Base-by-base conservation (phyloP, 2,888 invertebrate genomes). In the Taenaris catops region DNA sequence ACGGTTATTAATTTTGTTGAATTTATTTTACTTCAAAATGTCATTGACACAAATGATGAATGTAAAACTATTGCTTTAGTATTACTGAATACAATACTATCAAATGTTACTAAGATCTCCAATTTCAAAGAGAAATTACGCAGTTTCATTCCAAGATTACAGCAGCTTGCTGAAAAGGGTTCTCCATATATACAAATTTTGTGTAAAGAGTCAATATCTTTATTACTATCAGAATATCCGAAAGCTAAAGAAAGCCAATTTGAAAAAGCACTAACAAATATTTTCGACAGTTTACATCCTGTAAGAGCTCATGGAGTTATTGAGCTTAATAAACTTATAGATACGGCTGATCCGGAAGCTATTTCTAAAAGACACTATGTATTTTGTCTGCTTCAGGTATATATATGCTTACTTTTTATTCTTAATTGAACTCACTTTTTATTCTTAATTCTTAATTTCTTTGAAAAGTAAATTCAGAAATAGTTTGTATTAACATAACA, bases 241-340 rank as follows among this genome's bases (percentile, higher is more conserved):
- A 38, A 53, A 11, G 49, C 58, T 41, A 41, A 47, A 1, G 57
- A 70, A 6, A 66, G 87, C 29, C 72, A 84, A 23, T 91, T 89
- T 55, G 88, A 90, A 38, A 84, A 88, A 52, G 94, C 93, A 0
- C 61, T 95, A 34, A 69, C 88, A 29, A 91, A 94, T 65, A 78
- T 92, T 8, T 89, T 89, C 55, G 93, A 94, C 76, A 88, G 91
- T 11, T 62, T 94, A 36, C 66, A 96, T 25, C 96, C 96, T n/a
- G 90, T 93, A 0, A 88, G 92, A 63, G 96, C 93, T 5, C 96
- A 96, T 73, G 96, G 93, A 3, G 76, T 96, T 18, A 90, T 95
- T 49, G 78, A 89, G 27, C 68, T 96, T 7, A 90, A 90, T 7
- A 92, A 91, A 73, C 79, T 96, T n/a, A 86, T 96, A 28, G 89